phyloP scores from a whole-genome alignment of 2,113 vertebrate genomes.

The Chionis minor region DNA sequence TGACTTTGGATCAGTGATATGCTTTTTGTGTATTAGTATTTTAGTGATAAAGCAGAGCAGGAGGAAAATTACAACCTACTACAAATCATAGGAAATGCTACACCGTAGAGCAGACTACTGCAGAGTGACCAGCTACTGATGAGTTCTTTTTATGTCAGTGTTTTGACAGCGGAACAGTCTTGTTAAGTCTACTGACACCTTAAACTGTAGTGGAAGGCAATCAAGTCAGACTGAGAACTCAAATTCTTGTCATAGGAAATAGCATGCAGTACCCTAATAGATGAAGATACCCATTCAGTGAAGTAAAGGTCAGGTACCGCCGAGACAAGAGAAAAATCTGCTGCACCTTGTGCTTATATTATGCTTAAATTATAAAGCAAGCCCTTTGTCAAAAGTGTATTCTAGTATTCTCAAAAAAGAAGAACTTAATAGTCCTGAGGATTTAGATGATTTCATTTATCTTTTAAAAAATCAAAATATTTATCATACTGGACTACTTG shows the following conservation, averaged over 20 bases:
- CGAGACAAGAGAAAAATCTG: not conserved
- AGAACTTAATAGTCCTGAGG: not conserved
- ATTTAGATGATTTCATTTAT: not conserved
- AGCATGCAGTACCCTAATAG: not conserved
- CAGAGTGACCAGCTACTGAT: not conserved
- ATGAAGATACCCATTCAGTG: not conserved
- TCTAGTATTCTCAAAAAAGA: not conserved
- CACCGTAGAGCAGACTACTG: not conserved
- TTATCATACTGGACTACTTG: slow-evolving; percentile 11
- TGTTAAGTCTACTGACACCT: not conserved
- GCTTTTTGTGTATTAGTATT: not conserved
- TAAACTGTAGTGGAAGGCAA: not conserved
- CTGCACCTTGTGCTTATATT: not conserved
- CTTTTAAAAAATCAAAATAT: slow-evolving; percentile 36
- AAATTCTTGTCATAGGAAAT: not conserved
- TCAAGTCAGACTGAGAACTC: not conserved
- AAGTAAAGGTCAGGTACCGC: not conserved
- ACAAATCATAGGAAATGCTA: not conserved
- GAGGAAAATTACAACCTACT: not conserved
- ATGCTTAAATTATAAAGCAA: not conserved
- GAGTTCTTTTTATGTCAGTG: not conserved
- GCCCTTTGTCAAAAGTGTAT: not conserved
- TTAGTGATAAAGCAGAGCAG: not conserved
- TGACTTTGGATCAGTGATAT: not conserved
- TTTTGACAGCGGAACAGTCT: not conserved